These are phyloP conservation scores for Phaonia tiefii DNA, from an alignment of 2,888 invertebrate species.

Conservation along the genomic window DNA sequence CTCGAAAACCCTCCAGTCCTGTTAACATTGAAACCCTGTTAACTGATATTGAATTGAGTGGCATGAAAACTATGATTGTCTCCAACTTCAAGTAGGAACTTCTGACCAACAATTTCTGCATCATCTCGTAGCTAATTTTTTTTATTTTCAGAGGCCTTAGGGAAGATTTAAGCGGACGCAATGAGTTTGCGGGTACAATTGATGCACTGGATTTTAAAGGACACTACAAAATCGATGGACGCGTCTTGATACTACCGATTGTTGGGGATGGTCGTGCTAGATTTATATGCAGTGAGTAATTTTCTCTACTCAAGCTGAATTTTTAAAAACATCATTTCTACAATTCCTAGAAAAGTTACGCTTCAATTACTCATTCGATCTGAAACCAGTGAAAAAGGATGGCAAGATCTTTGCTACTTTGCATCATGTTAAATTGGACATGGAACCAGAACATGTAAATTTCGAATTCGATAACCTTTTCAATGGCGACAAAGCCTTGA, in stretches of 20 bases:
- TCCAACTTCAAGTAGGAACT: too few relatives aligned
- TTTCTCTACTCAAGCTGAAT: not conserved
- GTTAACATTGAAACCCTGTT: conserved; percentile 76
- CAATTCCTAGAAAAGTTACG: conserved; percentile 57
- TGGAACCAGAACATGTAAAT: conserved; percentile 70
- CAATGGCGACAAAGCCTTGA: conserved; percentile 80
- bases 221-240: conserved; percentile 75
- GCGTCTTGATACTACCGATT: conserved; percentile 75
- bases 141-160: conserved; percentile 73
- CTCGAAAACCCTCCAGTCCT: conserved; percentile 74
- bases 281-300: conserved; percentile 69
- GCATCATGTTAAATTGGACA: conserved; percentile 64
- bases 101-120: too few relatives aligned
- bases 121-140: too few relatives aligned
- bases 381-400: conserved; percentile 66
- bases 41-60: conserved; percentile 72
- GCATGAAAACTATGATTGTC: conserved; percentile 70
- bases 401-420: conserved; percentile 68
- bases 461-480: conserved; percentile 78
- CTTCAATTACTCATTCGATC: conserved; percentile 54
- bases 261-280: conserved; percentile 72
- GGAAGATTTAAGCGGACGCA: conserved; percentile 65
- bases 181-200: conserved; percentile 68
- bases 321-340: not conserved
- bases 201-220: conserved; percentile 73